Evolutionary conservation across 1,140 invertebrate genomes (phyloP).

Genomic region (Drosophila ficusphila): DNA sequence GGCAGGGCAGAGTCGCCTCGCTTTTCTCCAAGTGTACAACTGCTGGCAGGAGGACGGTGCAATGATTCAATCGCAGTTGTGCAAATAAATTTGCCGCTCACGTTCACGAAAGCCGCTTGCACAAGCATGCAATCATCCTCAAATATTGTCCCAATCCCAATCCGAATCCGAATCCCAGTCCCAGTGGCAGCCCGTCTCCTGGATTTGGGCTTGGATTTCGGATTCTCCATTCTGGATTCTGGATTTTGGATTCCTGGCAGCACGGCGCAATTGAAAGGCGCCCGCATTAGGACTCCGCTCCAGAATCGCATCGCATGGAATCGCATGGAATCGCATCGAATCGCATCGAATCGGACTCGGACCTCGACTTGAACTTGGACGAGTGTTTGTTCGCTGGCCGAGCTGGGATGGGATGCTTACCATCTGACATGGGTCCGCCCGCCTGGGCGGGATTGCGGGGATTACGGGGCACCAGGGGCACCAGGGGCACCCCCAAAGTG

Average conservation of each 20-base stretch:
- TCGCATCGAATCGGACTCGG: too few relatives aligned
- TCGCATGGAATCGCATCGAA: too few relatives aligned
- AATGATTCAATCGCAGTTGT: conserved; percentile 68
- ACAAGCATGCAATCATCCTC: conserved; percentile 79
- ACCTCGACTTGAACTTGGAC: not conserved
- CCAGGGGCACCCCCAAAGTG: conserved; percentile 4
- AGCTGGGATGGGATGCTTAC: conserved; percentile 68
- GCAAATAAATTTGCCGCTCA: conserved; percentile 81
- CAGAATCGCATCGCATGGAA: too few relatives aligned
- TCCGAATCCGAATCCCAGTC: not conserved
- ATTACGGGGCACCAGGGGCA: too few relatives aligned
- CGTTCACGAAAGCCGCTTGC: conserved; percentile 77
- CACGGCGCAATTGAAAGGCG: conserved; percentile 4
- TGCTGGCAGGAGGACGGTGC: not conserved
- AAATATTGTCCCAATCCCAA: conserved; percentile 72
- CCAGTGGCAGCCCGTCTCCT: conserved; percentile 21
- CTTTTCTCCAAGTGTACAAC: too few relatives aligned
- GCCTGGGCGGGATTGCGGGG: too few relatives aligned
- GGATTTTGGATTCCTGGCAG: not conserved
- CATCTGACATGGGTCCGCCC: too few relatives aligned
- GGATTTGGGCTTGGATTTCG: too few relatives aligned
- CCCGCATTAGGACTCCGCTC: conserved; percentile 5
- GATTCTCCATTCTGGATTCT: too few relatives aligned
- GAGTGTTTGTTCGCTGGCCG: conserved; percentile 16
- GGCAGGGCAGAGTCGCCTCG: too few relatives aligned